Conservation (phyloP, 2,888 invertebrate genomes). For the Lepidochitona cinerea region DNA sequence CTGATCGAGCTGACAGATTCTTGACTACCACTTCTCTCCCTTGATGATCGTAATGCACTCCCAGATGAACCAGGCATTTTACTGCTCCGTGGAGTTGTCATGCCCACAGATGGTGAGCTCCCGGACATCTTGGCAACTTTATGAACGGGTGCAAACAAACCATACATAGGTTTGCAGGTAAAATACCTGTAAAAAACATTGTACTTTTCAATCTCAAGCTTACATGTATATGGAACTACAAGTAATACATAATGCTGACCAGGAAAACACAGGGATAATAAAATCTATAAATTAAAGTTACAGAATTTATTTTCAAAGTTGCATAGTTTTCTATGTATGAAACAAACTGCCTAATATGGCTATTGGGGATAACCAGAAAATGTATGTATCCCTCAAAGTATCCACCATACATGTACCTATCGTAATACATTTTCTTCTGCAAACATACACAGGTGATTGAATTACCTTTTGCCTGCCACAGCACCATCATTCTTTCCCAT, state of each 20-base stretch:
- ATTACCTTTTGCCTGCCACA: conserved; percentile 91
- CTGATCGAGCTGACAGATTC: conserved; percentile 90
- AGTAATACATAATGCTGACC: neutral
- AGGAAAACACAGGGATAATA: neutral
- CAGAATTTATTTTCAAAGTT: neutral
- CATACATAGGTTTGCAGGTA: conserved; percentile 90
- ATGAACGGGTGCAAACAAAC: conserved; percentile 91
- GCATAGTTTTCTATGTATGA: neutral
- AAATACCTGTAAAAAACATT: conserved; percentile 85
- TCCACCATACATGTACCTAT: no score
- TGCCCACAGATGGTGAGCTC: conserved; percentile 21
- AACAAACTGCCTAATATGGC: no score
- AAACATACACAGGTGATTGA: no score
- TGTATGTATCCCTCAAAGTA: no score
- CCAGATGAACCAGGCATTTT: conserved; percentile 21
- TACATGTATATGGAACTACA: neutral
- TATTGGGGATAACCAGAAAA: no score
- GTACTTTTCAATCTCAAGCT: no score
- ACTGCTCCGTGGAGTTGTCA: conserved; percentile 34
- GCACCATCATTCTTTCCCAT: conserved; percentile 97
- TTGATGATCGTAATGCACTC: conserved; percentile 50
- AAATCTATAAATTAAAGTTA: neutral
- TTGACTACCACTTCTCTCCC: conserved; percentile 75
- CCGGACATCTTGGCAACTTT: conserved; percentile 84
- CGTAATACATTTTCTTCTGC: no score